These are phyloP conservation scores for Ganaspis sp. DNA, from an alignment of 1,140 invertebrate species.

Conservation along the genomic window DNA sequence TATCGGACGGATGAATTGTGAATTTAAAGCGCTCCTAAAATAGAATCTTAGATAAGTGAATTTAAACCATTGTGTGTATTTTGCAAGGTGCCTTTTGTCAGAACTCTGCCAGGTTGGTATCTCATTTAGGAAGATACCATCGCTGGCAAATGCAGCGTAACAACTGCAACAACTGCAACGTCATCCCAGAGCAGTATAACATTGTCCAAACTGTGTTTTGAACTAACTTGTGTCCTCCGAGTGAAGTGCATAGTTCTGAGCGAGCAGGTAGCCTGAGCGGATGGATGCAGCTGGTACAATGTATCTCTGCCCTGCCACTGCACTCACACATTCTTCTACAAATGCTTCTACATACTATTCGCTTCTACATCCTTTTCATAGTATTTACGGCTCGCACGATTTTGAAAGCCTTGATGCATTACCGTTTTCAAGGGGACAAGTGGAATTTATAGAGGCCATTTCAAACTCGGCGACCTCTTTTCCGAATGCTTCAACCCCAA, in stretches of 20 bases:
- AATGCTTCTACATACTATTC: background rate
- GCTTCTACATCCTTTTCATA: background rate
- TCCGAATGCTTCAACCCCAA: slow-evolving; percentile 1
- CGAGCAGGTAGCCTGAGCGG: background rate
- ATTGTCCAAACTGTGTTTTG: slow-evolving; percentile 21
- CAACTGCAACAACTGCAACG: slow-evolving; percentile 21
- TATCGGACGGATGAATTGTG: background rate
- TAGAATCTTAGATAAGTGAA: slow-evolving; percentile 2
- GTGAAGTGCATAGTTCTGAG: slow-evolving; percentile 27
- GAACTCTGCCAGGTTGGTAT: background rate
- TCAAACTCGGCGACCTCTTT: slow-evolving; percentile 25
- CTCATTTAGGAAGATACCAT: slow-evolving; percentile 24
- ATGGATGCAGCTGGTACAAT: slow-evolving; percentile 12
- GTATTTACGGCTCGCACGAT: slow-evolving; percentile 17
- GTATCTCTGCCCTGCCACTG: slow-evolving; percentile 4
- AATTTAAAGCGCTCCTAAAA: background rate
- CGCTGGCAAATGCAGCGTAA: slow-evolving; percentile 6
- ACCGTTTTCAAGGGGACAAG: slow-evolving; percentile 28
- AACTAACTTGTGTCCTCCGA: slow-evolving; percentile 22
- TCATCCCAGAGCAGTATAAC: slow-evolving; percentile 8
- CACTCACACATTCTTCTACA: background rate
- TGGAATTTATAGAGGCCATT: slow-evolving; percentile 29
- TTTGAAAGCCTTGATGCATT: slow-evolving; percentile 29
- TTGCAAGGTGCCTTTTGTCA: background rate
- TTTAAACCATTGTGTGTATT: background rate